These are phyloP conservation scores for Tragelaphus buxtoni DNA, from an alignment of 2,113 vertebrate genomes.

Conservation along the genomic window DNA sequence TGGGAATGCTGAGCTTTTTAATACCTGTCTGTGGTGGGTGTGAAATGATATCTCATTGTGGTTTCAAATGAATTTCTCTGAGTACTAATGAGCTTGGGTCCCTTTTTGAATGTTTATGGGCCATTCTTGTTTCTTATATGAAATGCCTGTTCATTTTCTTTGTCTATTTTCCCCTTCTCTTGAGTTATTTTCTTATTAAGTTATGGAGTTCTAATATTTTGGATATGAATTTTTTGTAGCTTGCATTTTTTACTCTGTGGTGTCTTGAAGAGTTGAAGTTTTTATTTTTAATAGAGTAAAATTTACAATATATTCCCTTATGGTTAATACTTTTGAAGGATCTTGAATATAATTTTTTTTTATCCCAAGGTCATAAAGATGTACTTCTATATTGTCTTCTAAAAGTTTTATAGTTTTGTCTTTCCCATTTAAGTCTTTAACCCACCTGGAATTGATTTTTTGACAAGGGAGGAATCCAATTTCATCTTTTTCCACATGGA, in stretches of 20 bases:
- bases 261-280: neutral
- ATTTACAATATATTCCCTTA: neutral
- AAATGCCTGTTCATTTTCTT: neutral
- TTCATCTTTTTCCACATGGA: conserved; percentile 60
- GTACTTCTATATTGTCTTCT: conserved; percentile 41
- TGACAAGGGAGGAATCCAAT: conserved; percentile 59
- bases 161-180: neutral
- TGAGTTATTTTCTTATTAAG: conserved; percentile 14
- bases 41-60: neutral
- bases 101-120: neutral
- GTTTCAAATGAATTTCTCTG: conserved; percentile 36
- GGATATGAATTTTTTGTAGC: conserved; percentile 5
- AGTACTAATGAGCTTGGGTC: neutral
- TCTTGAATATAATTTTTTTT: neutral
- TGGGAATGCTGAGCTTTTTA: neutral
- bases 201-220: conserved; percentile 26
- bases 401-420: conserved; percentile 51
- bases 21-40: neutral
- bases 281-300: conserved; percentile 13
- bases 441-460: conserved; percentile 59
- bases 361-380: conserved; percentile 32
- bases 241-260: neutral
- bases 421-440: conserved; percentile 57
- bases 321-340: neutral
- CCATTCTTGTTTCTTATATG: neutral